Percentiles rank a stretch among this genome's conserved stretches.
These are phyloP conservation scores for Diplosoma virens DNA, from an alignment of 23 tunicate species.

Conservation along the genomic window DNA sequence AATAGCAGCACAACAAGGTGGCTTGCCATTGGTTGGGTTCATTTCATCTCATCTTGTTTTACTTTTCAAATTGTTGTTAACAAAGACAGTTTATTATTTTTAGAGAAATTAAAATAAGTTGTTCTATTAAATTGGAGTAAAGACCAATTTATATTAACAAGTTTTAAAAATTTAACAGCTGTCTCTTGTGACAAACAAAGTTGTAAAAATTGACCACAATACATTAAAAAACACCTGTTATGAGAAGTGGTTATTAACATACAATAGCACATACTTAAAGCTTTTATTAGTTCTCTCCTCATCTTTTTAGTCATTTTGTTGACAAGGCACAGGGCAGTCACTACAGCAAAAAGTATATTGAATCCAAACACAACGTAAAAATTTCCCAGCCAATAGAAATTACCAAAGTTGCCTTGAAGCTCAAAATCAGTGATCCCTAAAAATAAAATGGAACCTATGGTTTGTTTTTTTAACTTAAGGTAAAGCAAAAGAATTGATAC, in stretches of 20 bases:
- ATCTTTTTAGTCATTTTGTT: conserved; percentile 73
- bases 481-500: background rate
- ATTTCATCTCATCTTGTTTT: too few relatives aligned
- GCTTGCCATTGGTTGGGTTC: too few relatives aligned
- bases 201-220: too few relatives aligned
- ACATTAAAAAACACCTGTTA: too few relatives aligned
- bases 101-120: too few relatives aligned
- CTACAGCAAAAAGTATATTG: conserved; percentile 60
- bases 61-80: too few relatives aligned
- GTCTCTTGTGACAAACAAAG: too few relatives aligned
- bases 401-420: conserved; percentile 89
- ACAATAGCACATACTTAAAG: conserved; percentile 52
- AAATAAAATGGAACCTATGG: background rate
- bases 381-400: conserved; percentile 85
- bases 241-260: background rate
- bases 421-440: conserved; percentile 90
- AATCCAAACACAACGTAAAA: conserved; percentile 60
- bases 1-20: too few relatives aligned
- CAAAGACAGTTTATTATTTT: too few relatives aligned
- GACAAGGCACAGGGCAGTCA: conserved; percentile 71
- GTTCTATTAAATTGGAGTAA: too few relatives aligned
- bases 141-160: too few relatives aligned
- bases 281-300: conserved; percentile 73
- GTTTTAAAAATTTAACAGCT: too few relatives aligned
- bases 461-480: background rate